Evolutionary conservation across 2,113 vertebrate genomes (phyloP).

Genomic region (Dromaius novaehollandiae): DNA sequence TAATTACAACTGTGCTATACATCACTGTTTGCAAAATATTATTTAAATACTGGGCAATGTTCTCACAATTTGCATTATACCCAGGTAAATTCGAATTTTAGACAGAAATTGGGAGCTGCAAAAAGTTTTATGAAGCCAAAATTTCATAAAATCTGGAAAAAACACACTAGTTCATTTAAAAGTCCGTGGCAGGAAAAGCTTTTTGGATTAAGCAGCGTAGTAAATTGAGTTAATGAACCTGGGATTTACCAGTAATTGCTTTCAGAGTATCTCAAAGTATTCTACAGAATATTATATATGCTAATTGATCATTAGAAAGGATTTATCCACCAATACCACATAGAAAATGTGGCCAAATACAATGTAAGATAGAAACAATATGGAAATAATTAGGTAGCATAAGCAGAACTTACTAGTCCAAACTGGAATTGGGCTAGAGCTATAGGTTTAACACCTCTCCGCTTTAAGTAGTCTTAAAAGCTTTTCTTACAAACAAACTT

Average conservation of each 20-base stretch:
- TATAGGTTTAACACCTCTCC: fast-evolving
- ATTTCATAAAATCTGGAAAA: background rate
- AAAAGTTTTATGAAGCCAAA: background rate
- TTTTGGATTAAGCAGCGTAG: background rate
- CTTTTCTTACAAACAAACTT: background rate
- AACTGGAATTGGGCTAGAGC: background rate
- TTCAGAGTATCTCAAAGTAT: background rate
- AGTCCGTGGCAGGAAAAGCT: background rate
- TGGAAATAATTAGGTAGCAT: background rate
- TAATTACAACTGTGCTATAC: background rate
- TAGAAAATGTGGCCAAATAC: background rate
- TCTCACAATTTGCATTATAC: background rate
- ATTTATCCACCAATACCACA: background rate
- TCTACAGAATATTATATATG: slow-evolving; percentile 1
- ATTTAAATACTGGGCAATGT: background rate
- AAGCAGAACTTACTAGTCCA: background rate
- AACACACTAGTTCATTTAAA: background rate
- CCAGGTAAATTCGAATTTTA: background rate
- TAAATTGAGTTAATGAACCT: background rate
- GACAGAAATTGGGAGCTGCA: background rate
- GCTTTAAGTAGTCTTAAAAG: background rate
- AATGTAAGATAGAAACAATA: background rate
- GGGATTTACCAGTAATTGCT: background rate
- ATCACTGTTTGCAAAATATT: background rate
- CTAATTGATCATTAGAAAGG: background rate